Percentiles rank a stretch among this genome's conserved stretches.
phyloP scores from a whole-genome alignment of 2,113 vertebrate species.

The Coptodon rendalli region DNA sequence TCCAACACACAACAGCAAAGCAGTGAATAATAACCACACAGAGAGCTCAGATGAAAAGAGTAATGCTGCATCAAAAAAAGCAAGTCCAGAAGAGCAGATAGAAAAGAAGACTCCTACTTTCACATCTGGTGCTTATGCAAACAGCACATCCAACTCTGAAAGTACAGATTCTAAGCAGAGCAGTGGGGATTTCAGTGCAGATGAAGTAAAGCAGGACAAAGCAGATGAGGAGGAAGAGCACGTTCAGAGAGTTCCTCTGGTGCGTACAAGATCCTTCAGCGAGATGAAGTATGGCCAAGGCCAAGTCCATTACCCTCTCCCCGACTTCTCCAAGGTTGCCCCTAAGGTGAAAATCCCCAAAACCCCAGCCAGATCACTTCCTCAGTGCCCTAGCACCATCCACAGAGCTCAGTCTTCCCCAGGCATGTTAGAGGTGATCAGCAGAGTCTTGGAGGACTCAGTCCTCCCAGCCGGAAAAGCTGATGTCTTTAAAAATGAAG shows the following conservation, averaged over 20 bases:
- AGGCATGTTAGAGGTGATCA: constrained; percentile 61
- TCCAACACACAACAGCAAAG: not conserved
- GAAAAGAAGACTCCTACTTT: not conserved
- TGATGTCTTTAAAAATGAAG: constrained; percentile 42
- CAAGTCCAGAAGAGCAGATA: not conserved
- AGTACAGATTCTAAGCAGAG: not conserved
- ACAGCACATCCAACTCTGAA: not conserved
- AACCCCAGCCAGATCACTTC: constrained; percentile 27
- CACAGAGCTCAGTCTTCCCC: constrained; percentile 64
- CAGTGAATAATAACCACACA: not conserved
- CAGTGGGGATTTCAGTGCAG: not conserved
- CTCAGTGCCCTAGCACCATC: constrained; percentile 15
- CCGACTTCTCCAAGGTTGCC: constrained; percentile 72
- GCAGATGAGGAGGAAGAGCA: not conserved
- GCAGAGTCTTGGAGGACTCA: constrained; percentile 72
- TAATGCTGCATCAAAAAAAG: not conserved
- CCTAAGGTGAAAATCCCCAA: constrained; percentile 75
- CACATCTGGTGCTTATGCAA: not conserved
- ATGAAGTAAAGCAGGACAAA: not conserved
- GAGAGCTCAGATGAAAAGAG: not conserved
- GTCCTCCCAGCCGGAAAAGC: constrained; percentile 32
- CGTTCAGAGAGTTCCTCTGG: constrained; percentile 27
- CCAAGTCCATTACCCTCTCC: constrained; percentile 69
- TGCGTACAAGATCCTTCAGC: constrained; percentile 53
- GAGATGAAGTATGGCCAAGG: constrained; percentile 69